Conservation (phyloP, 2,888 invertebrate genomes). For the Lepetodrilus schrolli region DNA sequence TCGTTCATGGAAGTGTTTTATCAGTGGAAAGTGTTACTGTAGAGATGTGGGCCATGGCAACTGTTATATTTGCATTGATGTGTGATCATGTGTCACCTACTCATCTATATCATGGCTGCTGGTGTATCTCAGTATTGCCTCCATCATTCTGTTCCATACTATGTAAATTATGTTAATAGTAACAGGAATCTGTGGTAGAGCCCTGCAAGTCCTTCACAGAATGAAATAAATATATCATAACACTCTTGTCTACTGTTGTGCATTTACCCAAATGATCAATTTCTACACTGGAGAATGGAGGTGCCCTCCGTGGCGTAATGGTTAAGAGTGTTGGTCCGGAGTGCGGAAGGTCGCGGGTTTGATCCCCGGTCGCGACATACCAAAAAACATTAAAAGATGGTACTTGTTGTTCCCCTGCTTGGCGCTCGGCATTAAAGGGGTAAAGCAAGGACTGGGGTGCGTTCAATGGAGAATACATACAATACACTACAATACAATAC, state of each 20-base stretch:
- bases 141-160: constrained; percentile 20
- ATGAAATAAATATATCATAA: constrained; percentile 18
- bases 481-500: no score
- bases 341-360: no score
- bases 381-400: no score
- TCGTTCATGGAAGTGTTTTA: neutral
- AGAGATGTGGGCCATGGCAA: neutral
- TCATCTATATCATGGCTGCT: constrained; percentile 16
- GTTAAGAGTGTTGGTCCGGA: no score
- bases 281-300: neutral
- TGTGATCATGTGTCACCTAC: neutral
- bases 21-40: neutral
- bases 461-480: no score
- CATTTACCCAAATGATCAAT: neutral
- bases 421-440: no score
- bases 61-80: neutral
- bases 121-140: constrained; percentile 16
- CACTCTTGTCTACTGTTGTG: neutral
- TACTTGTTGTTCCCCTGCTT: no score
- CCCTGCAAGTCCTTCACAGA: constrained; percentile 21
- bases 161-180: constrained; percentile 26
- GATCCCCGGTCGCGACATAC: no score
- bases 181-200: constrained; percentile 26
- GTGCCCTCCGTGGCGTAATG: no score
- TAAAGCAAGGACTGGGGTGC: no score